Evolutionary conservation across 2,113 vertebrate genomes (phyloP), one percentile per base, ranked within the genome.

Genomic region (Dascyllus trimaculatus): DNA sequence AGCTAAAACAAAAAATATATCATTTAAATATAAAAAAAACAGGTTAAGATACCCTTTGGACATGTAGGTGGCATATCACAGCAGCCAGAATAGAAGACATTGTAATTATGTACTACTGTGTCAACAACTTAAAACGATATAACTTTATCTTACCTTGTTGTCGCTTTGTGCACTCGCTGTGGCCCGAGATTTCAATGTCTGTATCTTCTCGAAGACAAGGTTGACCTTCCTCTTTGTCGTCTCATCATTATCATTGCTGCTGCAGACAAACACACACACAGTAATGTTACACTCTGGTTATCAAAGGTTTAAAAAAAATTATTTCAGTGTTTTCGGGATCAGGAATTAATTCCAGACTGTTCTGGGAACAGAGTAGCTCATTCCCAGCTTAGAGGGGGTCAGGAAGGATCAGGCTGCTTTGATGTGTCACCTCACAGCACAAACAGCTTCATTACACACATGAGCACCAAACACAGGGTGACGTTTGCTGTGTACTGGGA

Each of bases 121-220:
- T 49, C 5, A 40, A 43, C 40, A 46, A 11, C 38, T 53, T 25
- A 58, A 5, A 64, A 57, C 15, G 21, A 58, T 48, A 58, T 4
- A 35, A 74, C 3, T 75, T 88, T 45, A 56, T 45, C 87, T 93
- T 78, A 96, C 94, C 84, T 92, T 95, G 71, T 58, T 90, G 59
- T 91, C 95, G 78, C 92, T 93, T 85, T 95, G 96, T 0, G 92
- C 71, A 19, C 88, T 94, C 24, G 94, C 95, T 10, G 97, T 95
- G 63, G 97, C 97, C 80, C 97, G 95, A 71, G 97, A 99, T 91
- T 98, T 99, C 85, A 99, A 91, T 4, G 98, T 99, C 91, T 99
- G 98, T 84, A 99, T 99, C 93, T 99, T 99, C 94, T 99, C 98
- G 93, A 99, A 99, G 74, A 99, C 97, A 57, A 99, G 91, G 93